Percentiles rank a stretch among this genome's conserved stretches.
Evolutionary conservation across 2,113 vertebrate species (phyloP).

Genomic region (Tetrax tetrax): DNA sequence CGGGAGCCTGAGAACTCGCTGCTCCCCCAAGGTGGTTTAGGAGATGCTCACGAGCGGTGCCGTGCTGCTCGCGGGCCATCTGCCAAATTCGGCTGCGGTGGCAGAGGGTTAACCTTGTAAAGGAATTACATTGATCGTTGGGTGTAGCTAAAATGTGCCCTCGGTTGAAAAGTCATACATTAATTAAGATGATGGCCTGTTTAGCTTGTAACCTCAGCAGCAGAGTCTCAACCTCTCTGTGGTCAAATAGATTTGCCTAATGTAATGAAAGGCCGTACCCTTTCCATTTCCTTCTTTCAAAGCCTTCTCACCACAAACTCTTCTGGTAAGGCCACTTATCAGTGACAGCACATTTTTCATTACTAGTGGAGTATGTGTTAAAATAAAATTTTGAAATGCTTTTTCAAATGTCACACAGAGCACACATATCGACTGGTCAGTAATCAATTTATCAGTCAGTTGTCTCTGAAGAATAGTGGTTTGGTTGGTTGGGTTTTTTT

Average conservation of each 20-base stretch:
- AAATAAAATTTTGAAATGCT: slow-evolving; percentile 32
- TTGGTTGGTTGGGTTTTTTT: background rate
- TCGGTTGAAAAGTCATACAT: background rate
- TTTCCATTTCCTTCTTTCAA: slow-evolving; percentile 66
- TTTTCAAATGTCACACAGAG: background rate
- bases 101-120: background rate
- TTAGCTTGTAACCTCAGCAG: slow-evolving; percentile 43
- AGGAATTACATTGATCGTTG: background rate
- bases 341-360: slow-evolving; percentile 61
- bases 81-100: slow-evolving; percentile 21
- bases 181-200: slow-evolving; percentile 28
- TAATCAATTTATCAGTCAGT: background rate
- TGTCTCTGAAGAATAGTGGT: background rate
- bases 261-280: slow-evolving; percentile 30
- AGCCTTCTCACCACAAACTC: slow-evolving; percentile 38
- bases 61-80: background rate
- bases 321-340: slow-evolving; percentile 59
- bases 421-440: fast-evolving
- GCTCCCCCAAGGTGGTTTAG: slow-evolving; percentile 53
- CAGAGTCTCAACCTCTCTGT: slow-evolving; percentile 19
- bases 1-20: slow-evolving; percentile 69
- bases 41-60: slow-evolving; percentile 47
- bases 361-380: background rate
- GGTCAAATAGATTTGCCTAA: slow-evolving; percentile 62
- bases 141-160: slow-evolving; percentile 22